Conservation (phyloP, 2,888 invertebrate genomes). For the Mesoligia furuncula region DNA sequence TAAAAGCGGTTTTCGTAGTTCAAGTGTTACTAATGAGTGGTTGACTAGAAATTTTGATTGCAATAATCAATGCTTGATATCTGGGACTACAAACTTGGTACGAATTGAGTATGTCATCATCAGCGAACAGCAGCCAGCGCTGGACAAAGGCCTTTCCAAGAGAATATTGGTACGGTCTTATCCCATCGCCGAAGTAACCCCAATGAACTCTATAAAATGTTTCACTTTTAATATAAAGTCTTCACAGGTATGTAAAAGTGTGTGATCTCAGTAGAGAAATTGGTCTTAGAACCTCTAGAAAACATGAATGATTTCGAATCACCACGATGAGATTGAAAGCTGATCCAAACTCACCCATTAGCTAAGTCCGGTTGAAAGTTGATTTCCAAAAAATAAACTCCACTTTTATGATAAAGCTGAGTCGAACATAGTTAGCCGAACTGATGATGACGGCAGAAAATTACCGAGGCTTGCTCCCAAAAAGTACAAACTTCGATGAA, state of each 20-base stretch:
- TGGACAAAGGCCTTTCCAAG: too few relatives aligned
- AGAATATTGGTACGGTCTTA: too few relatives aligned
- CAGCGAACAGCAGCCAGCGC: too few relatives aligned
- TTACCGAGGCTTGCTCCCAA: slow-evolving; percentile 9
- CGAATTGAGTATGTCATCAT: too few relatives aligned
- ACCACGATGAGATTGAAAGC: background rate
- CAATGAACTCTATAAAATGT: too few relatives aligned
- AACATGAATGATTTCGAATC: background rate
- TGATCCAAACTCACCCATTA: background rate
- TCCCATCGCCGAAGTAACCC: too few relatives aligned
- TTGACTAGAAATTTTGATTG: background rate
- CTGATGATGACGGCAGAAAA: slow-evolving; percentile 41
- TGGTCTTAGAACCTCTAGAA: background rate
- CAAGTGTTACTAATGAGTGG: background rate
- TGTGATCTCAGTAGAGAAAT: background rate
- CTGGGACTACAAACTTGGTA: too few relatives aligned
- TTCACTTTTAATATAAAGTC: too few relatives aligned
- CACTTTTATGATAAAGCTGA: slow-evolving; percentile 2
- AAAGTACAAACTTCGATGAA: slow-evolving; percentile 39
- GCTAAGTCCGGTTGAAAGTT: background rate
- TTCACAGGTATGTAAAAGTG: background rate
- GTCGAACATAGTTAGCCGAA: slow-evolving; percentile 3
- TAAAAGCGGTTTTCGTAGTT: background rate
- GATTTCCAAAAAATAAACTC: slow-evolving; percentile 3
- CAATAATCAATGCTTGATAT: background rate